phyloP scores from a whole-genome alignment of 1,140 invertebrate genomes.

The Drosophila sucinea region DNA sequence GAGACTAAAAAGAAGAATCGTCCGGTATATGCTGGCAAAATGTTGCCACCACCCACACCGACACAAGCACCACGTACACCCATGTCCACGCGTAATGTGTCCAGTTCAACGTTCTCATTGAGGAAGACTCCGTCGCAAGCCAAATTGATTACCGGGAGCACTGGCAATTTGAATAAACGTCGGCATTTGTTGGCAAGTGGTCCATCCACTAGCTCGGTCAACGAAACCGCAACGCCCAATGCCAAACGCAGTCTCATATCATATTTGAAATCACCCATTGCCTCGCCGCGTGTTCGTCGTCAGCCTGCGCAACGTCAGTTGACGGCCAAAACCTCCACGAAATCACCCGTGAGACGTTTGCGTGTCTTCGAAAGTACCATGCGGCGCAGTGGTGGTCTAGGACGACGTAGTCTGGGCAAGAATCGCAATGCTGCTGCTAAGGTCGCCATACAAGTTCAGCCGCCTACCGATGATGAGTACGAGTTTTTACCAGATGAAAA shows the following conservation, averaged over 20 bases:
- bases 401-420: constrained; percentile 52
- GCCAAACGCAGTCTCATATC: constrained; percentile 67
- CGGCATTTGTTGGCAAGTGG: neutral
- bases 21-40: constrained; percentile 57
- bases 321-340: constrained; percentile 23
- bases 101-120: constrained; percentile 64
- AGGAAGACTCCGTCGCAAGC: constrained; percentile 69
- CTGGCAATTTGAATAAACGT: constrained; percentile 63
- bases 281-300: constrained; percentile 15
- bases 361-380: constrained; percentile 63
- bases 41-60: constrained; percentile 21
- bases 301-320: constrained; percentile 17
- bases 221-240: constrained; percentile 31
- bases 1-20: constrained; percentile 82
- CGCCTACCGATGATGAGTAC: constrained; percentile 41
- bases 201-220: constrained; percentile 5
- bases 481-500: constrained; percentile 46
- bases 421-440: constrained; percentile 13
- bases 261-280: constrained; percentile 35
- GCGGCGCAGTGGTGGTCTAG: constrained; percentile 58
- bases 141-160: constrained; percentile 39
- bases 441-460: constrained; percentile 24
- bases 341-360: constrained; percentile 61
- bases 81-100: constrained; percentile 57
- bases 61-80: constrained; percentile 59